Evolutionary conservation across 2,888 invertebrate species (phyloP).

Genomic region (Smittia aterrima): DNA sequence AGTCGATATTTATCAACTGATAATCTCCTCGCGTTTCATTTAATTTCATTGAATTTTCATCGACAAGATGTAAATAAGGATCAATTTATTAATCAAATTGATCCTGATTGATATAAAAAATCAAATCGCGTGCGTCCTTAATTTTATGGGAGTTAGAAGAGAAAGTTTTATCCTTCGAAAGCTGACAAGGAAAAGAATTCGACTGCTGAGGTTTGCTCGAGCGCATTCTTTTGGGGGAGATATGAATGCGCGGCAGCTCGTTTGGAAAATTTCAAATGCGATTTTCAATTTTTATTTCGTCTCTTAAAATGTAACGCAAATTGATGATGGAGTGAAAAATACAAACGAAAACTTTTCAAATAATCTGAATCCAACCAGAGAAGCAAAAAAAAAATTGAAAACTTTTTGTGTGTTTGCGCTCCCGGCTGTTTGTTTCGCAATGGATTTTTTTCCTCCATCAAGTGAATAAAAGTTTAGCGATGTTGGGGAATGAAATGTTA

Average conservation of each 20-base stretch:
- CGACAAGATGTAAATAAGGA: constrained; percentile 21
- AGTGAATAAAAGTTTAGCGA: background rate
- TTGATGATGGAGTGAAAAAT: constrained; percentile 29
- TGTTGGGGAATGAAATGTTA: constrained; percentile 5
- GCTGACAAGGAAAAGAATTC: background rate
- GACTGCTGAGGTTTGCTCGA: background rate
- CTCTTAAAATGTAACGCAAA: background rate
- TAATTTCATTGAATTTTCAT: constrained; percentile 21
- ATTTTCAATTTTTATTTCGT: constrained; percentile 16
- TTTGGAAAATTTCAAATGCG: constrained; percentile 15
- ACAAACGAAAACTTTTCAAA: constrained; percentile 18
- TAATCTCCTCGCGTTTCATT: constrained; percentile 21
- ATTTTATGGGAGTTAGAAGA: constrained; percentile 1
- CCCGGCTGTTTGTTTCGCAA: constrained; percentile 9
- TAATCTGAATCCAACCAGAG: constrained; percentile 7
- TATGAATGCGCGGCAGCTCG: background rate
- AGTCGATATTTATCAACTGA: constrained; percentile 30
- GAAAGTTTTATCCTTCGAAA: background rate
- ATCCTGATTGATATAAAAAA: constrained; percentile 7
- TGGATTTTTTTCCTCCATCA: constrained; percentile 12
- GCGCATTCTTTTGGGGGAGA: background rate
- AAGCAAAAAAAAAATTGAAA: constrained; percentile 20
- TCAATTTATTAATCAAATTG: constrained; percentile 27
- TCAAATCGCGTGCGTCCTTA: constrained; percentile 36
- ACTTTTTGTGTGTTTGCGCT: constrained; percentile 21